Percentiles rank a stretch among this genome's conserved stretches.
Evolutionary conservation across 2,888 invertebrate species (phyloP).

Genomic region (Dugesia japonica): DNA sequence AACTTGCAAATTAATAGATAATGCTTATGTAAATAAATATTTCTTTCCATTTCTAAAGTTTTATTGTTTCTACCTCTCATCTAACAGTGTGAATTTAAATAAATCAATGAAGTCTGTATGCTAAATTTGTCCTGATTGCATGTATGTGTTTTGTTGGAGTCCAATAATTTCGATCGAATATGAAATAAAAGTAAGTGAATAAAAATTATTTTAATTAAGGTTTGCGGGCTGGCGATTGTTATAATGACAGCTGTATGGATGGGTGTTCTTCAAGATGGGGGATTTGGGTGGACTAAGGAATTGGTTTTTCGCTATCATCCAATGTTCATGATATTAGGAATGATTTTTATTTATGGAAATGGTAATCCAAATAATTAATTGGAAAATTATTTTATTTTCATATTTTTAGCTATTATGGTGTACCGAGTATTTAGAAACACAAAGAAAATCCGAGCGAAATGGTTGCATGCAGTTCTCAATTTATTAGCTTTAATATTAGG

Average conservation of each 20-base stretch:
- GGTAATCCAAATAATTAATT: slow-evolving; percentile 51
- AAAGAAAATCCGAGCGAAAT: slow-evolving; percentile 60
- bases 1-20: too few species aligned
- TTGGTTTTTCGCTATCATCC: slow-evolving; percentile 73
- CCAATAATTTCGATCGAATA: too few species aligned
- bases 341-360: slow-evolving; percentile 66
- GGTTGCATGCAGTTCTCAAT: slow-evolving; percentile 60
- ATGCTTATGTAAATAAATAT: too few species aligned
- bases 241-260: slow-evolving; percentile 57
- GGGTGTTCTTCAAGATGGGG: slow-evolving; percentile 43
- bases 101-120: too few species aligned
- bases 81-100: too few species aligned
- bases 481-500: slow-evolving; percentile 57
- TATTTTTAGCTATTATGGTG: slow-evolving; percentile 60
- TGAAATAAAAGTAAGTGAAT: too few species aligned
- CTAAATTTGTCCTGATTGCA: too few species aligned
- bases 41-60: too few species aligned
- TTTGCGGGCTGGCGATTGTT: slow-evolving; percentile 51
- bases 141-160: too few species aligned
- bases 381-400: not conserved
- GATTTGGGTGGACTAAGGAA: slow-evolving; percentile 54
- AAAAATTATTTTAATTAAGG: slow-evolving; percentile 34
- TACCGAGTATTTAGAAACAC: slow-evolving; percentile 62
- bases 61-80: too few species aligned
- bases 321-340: slow-evolving; percentile 64